These are phyloP conservation scores for Paramormyrops kingsleyae DNA, from an alignment of 2,113 vertebrate genomes.

Conservation along the genomic window DNA sequence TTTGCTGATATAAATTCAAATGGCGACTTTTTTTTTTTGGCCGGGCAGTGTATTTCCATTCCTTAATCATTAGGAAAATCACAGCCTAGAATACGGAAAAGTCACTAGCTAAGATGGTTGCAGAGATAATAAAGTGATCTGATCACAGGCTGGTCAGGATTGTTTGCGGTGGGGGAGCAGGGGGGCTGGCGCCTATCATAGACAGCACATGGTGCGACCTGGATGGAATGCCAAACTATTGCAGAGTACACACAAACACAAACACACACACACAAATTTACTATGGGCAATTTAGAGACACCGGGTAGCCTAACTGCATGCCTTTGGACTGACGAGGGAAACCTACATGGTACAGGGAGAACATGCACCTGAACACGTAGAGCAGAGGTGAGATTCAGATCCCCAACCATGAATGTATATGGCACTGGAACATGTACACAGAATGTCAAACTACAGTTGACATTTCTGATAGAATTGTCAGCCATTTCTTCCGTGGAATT, in stretches of 20 bases:
- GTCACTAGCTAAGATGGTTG: not conserved
- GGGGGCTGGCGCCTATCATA: not conserved
- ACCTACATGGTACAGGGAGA: not conserved
- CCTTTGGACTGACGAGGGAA: not conserved
- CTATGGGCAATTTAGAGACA: not conserved
- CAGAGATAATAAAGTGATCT: not conserved
- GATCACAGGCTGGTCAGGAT: not conserved
- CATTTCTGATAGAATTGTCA: not conserved
- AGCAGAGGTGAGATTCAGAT: not conserved
- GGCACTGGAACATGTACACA: not conserved
- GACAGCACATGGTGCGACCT: not conserved
- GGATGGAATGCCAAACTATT: not conserved
- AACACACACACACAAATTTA: not conserved
- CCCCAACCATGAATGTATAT: not conserved
- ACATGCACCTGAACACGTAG: not conserved
- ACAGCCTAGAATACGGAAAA: not conserved
- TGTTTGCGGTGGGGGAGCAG: not conserved
- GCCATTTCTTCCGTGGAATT: not conserved
- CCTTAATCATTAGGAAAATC: not conserved
- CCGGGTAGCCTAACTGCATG: not conserved
- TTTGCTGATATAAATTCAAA: too few relatives aligned
- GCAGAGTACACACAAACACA: not conserved
- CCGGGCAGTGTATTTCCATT: not conserved
- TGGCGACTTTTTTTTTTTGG: too few relatives aligned
- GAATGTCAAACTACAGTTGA: not conserved